phyloP scores from a whole-genome alignment of 2,888 invertebrate genomes.

The Imbricaverruca yamaguchii region DNA sequence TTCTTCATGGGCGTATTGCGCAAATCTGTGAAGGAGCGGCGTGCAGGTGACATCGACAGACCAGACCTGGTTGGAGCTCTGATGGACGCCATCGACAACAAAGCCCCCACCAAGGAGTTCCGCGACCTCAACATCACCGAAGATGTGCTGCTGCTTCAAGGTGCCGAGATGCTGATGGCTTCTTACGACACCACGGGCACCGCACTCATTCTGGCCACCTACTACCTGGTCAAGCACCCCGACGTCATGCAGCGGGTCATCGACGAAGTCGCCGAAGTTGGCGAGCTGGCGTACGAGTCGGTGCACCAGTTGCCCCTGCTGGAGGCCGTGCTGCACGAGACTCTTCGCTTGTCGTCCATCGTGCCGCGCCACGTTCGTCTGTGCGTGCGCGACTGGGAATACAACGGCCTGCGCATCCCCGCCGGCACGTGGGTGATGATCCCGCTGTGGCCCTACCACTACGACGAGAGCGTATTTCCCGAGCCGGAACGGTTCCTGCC shows the following conservation, averaged over 20 bases:
- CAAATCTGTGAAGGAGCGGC: neutral
- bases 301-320: neutral
- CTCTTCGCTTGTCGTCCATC: neutral
- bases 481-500: neutral
- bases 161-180: neutral
- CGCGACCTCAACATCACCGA: neutral
- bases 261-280: neutral
- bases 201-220: neutral
- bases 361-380: neutral
- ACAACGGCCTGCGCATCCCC: neutral
- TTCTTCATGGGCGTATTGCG: neutral
- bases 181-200: neutral
- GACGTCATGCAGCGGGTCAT: neutral
- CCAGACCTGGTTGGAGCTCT: neutral
- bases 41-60: neutral
- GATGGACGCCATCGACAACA: constrained; percentile 2
- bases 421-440: neutral
- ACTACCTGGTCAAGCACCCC: neutral
- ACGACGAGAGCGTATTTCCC: neutral
- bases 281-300: neutral
- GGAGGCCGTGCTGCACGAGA: neutral
- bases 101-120: constrained; percentile 2
- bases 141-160: neutral
- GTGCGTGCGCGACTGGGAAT: neutral
- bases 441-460: neutral